phyloP scores from a whole-genome alignment of 2,113 vertebrate species.

The Corythaixoides concolor region DNA sequence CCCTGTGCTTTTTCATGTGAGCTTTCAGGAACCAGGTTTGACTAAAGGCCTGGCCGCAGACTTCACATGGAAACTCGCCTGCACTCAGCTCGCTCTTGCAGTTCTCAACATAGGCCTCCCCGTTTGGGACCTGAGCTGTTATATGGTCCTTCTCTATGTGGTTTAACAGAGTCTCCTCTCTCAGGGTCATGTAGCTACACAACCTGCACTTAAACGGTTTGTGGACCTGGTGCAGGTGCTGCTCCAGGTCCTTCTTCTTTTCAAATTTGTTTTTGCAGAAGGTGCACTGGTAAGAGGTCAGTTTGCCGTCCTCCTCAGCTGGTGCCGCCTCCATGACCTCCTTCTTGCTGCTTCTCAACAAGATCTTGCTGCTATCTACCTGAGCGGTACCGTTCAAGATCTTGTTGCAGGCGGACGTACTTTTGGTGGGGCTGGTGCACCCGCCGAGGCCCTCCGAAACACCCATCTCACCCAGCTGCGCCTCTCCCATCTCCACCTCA shows the following conservation, averaged over 20 bases:
- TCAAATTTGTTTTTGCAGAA: constrained; percentile 82
- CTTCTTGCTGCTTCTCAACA: constrained; percentile 83
- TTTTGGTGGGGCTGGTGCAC: constrained; percentile 90
- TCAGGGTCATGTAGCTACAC: constrained; percentile 82
- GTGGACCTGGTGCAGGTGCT: constrained; percentile 80
- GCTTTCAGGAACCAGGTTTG: constrained; percentile 95
- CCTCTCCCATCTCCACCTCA: constrained; percentile 79
- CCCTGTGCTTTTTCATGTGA: constrained; percentile 94
- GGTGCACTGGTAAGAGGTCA: constrained; percentile 66
- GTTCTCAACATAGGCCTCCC: constrained; percentile 67
- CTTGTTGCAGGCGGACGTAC: constrained; percentile 88
- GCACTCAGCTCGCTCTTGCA: constrained; percentile 71
- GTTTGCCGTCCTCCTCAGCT: constrained; percentile 4
- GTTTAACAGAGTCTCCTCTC: constrained; percentile 88
- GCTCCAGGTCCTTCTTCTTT: constrained; percentile 80
- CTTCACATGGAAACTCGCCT: constrained; percentile 88
- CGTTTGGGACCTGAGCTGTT: constrained; percentile 80
- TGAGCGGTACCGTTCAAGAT: constrained; percentile 78
- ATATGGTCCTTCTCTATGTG: constrained; percentile 92
- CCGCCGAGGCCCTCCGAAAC: constrained; percentile 86
- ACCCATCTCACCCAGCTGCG: constrained; percentile 75
- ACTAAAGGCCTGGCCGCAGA: constrained; percentile 90
- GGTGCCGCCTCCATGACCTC: constrained; percentile 31
- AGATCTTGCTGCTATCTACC: constrained; percentile 79
- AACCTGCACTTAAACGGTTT: constrained; percentile 87